Percentiles rank a stretch among this genome's conserved stretches.
Evolutionary conservation across 2,797 vertebrate species (phyloP).

Genomic region (Buceros bicornis): DNA sequence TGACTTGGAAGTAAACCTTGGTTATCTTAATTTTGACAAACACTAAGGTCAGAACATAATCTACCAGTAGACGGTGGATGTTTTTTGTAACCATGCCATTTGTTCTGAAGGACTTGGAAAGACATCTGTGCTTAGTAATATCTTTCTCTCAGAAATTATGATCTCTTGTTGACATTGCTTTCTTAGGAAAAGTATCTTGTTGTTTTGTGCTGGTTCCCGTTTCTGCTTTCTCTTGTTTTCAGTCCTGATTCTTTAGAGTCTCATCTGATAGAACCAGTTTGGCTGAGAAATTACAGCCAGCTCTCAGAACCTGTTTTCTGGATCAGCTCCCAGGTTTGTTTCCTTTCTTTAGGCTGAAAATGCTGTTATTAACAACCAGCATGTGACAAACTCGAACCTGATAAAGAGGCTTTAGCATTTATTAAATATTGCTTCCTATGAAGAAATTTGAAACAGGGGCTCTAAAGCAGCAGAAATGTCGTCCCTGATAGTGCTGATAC

Average conservation of each 20-base stretch:
- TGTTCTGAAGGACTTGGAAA: neutral
- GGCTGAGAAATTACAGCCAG: neutral
- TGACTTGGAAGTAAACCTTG: neutral
- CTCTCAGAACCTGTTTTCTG: neutral
- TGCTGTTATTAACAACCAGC: neutral
- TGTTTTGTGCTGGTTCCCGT: neutral
- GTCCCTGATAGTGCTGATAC: neutral
- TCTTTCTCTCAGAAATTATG: neutral
- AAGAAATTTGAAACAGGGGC: neutral
- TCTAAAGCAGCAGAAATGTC: neutral
- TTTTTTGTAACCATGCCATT: neutral
- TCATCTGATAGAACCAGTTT: neutral
- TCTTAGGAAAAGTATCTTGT: neutral
- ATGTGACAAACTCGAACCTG: neutral
- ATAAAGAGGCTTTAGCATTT: neutral
- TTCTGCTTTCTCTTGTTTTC: neutral
- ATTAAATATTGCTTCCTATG: neutral
- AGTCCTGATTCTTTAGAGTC: fast-evolving
- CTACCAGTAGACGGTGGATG: neutral
- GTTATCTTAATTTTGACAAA: neutral
- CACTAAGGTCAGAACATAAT: neutral
- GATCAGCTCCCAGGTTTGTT: neutral
- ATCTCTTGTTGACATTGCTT: neutral
- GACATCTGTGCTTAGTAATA: neutral
- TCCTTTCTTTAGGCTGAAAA: neutral